Conservation (phyloP, 2,113 vertebrate genomes). For the Aptenodytes patagonicus region DNA sequence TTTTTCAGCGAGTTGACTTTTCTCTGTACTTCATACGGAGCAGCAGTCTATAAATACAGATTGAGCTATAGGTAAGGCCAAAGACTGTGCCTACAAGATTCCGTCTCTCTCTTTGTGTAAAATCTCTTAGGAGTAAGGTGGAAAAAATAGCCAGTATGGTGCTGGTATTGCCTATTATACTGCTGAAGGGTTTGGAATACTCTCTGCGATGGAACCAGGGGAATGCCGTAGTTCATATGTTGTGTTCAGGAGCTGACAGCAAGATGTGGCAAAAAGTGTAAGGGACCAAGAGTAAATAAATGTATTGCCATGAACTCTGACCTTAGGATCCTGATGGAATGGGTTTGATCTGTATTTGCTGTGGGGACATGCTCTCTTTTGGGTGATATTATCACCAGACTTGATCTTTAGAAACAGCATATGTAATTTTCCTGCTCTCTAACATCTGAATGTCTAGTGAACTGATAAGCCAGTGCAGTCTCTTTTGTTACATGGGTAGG, state of each 20-base stretch:
- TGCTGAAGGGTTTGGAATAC: not conserved
- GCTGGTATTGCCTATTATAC: not conserved
- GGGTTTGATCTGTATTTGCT: not conserved
- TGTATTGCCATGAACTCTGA: not conserved
- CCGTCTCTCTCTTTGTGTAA: not conserved
- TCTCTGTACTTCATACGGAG: not conserved
- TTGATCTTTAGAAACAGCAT: not conserved
- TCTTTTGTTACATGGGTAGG: not conserved
- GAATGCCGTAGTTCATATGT: accelerated
- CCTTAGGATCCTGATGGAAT: not conserved
- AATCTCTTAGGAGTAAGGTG: not conserved
- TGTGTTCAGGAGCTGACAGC: not conserved
- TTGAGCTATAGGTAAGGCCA: not conserved
- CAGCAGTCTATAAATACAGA: not conserved
- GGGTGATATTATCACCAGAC: not conserved
- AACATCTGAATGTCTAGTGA: not conserved
- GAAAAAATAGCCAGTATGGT: not conserved
- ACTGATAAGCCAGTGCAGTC: not conserved
- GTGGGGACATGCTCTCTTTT: not conserved
- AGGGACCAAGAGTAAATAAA: not conserved
- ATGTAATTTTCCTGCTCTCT: not conserved
- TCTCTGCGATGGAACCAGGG: not conserved
- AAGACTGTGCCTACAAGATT: not conserved
- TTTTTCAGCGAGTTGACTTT: not conserved
- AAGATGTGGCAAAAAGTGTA: not conserved